These are phyloP conservation scores for Podarcis cretensis DNA, from an alignment of 2,113 vertebrate species.

Conservation along the genomic window DNA sequence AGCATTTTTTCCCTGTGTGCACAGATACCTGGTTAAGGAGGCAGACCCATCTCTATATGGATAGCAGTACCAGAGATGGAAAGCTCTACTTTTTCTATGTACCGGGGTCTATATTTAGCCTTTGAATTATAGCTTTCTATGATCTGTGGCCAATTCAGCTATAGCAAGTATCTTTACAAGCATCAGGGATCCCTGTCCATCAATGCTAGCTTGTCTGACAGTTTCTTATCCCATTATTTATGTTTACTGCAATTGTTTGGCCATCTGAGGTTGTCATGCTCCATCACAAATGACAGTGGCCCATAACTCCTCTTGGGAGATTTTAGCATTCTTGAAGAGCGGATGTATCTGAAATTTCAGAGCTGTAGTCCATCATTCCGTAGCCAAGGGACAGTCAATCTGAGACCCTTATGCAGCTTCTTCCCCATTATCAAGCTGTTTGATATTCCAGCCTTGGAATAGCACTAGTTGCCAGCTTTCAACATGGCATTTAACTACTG, in stretches of 20 bases:
- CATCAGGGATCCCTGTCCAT: conserved; percentile 9
- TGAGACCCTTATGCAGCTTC: not conserved
- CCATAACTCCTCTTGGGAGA: not conserved
- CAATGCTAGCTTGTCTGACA: not conserved
- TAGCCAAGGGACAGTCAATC: conserved; percentile 21
- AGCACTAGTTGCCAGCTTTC: conserved; percentile 5
- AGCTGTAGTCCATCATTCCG: conserved; percentile 12
- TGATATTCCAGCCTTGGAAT: conserved; percentile 6
- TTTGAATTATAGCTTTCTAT: conserved; percentile 33
- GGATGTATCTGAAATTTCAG: conserved; percentile 10
- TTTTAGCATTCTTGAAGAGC: not conserved
- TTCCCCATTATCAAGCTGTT: not conserved
- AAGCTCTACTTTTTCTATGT: not conserved
- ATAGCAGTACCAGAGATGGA: not conserved
- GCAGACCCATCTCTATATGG: not conserved
- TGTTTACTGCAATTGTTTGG: not conserved
- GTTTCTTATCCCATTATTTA: not conserved
- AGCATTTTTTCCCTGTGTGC: not conserved
- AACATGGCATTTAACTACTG: not conserved
- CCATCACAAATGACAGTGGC: not conserved
- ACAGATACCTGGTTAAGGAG: not conserved
- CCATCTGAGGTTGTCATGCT: not conserved
- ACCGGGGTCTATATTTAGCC: not conserved
- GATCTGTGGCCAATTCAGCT: not conserved
- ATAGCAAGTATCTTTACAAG: not conserved